A percentile compares a stretch with the other conserved stretches of the same genome.
Evolutionary conservation across 1,140 invertebrate species (phyloP).

Genomic region (Drosophila quadrilineata): DNA sequence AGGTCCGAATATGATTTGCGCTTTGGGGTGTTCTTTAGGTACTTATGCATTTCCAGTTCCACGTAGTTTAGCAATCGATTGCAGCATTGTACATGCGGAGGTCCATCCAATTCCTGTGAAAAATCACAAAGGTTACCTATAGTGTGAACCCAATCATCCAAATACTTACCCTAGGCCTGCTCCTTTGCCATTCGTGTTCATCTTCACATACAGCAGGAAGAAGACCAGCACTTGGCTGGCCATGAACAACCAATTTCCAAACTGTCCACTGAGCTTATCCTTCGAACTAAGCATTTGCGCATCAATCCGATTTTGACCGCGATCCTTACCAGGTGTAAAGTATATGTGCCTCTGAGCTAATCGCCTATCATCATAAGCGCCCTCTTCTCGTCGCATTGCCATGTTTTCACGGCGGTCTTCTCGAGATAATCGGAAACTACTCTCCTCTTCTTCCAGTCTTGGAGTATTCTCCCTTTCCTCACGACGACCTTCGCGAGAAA

Average conservation of each 20-base stretch:
- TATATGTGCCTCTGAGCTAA: not conserved
- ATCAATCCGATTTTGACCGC: too few relatives aligned
- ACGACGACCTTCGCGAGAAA: not conserved
- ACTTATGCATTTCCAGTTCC: conserved; percentile 10
- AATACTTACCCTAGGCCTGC: conserved; percentile 34
- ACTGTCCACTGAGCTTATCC: too few relatives aligned
- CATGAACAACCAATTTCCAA: conserved; percentile 16
- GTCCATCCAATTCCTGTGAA: conserved; percentile 28
- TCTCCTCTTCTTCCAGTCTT: not conserved
- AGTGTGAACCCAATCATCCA: not conserved
- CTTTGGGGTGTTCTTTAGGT: conserved; percentile 18
- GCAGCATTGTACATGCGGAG: conserved; percentile 40
- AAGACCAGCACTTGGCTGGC: conserved; percentile 43
- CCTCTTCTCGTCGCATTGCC: not conserved
- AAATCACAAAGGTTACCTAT: too few relatives aligned
- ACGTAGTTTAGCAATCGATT: conserved; percentile 36
- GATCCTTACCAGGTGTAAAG: not conserved
- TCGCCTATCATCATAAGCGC: not conserved
- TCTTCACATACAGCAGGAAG: conserved; percentile 45
- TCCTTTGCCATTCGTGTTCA: conserved; percentile 41
- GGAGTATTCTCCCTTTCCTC: not conserved
- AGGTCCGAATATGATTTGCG: conserved; percentile 5
- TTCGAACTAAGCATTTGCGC: too few relatives aligned
- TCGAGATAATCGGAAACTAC: too few relatives aligned
- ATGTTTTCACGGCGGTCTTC: not conserved